Evolutionary conservation across 2,113 vertebrate genomes (phyloP).

Genomic region (Xenotilapia longispinis): DNA sequence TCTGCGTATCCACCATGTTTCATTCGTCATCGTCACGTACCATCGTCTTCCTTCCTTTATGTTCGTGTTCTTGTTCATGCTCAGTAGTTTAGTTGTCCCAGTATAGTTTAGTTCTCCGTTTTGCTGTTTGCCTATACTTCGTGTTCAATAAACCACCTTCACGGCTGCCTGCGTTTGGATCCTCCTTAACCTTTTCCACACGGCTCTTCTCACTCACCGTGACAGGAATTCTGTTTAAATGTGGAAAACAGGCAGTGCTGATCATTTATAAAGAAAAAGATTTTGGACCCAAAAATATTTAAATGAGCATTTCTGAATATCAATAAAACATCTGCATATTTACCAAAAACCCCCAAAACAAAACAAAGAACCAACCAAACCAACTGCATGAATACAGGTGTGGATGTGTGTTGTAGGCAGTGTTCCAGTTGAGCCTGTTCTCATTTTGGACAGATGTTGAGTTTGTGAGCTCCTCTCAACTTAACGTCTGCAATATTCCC

Average conservation of each 20-base stretch:
- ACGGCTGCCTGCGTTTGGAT: not conserved
- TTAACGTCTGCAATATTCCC: not conserved
- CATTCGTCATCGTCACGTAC: too few relatives aligned
- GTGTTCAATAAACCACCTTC: not conserved
- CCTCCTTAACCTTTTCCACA: not conserved
- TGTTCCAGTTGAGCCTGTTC: not conserved
- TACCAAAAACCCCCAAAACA: fast-evolving
- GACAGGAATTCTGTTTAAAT: not conserved
- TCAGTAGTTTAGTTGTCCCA: too few relatives aligned
- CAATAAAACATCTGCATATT: not conserved
- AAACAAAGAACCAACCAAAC: not conserved
- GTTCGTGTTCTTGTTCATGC: too few relatives aligned
- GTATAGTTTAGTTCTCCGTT: too few relatives aligned
- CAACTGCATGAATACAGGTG: not conserved
- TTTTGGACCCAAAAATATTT: not conserved
- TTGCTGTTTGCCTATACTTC: too few relatives aligned
- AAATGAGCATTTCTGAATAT: not conserved
- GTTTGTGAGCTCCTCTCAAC: not conserved
- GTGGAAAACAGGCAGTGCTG: not conserved
- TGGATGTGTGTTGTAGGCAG: not conserved
- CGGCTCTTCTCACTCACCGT: not conserved
- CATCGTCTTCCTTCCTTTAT: too few relatives aligned
- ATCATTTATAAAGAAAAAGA: not conserved
- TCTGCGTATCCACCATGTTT: too few relatives aligned
- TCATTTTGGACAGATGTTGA: not conserved